Evolutionary conservation across 2,888 invertebrate genomes (phyloP), one percentile per base, ranked within the genome.

Genomic region (Phorcus lineatus): DNA sequence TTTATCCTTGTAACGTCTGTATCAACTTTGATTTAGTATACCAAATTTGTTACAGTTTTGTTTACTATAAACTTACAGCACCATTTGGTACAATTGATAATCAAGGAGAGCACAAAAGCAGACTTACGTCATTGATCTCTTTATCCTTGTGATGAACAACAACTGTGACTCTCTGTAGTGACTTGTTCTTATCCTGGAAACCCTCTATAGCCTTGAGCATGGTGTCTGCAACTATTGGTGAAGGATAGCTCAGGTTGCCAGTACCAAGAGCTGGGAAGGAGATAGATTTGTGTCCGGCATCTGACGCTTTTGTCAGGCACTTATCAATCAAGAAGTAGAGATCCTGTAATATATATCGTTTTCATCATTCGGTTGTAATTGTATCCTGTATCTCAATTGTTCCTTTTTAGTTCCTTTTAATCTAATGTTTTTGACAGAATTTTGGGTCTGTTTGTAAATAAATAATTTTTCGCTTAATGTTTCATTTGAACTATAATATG

Each of bases 241-340:
- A 80, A 0, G 91, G 90, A 82, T 87, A 91, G 2, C 84, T 79
- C 0, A 90, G 86, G 54, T 86, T 86, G 47, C 90, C 90, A 9
- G 91, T 89, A 7, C 91, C 91, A 75, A 91, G 83, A 22, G 89
- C 88, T 53, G 89, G 89, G 53, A 91, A 87, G 36, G 90, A 86
- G 17, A 91, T 84, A 4, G 88, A 86, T 36, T 81, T 86, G 76
- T 85, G 83, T 17, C 80, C 76, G 54, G 79, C 80, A 17, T 79
- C 74, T 79, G 86, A 83, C 22, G 89, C 89, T 19, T 79, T 81
- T n/a, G 82, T 66, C 75, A 91, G 57, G 78, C 89, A 87, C 19
- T 83, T 83, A 11, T 77, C 66, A 81, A 90, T 85, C 70, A 87
- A 80, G 9, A 81, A 77, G 66, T 82, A 80, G 74, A 90, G 78